These are phyloP conservation scores for Camelus bactrianus DNA, from an alignment of 2,113 vertebrate species.

Conservation along the genomic window DNA sequence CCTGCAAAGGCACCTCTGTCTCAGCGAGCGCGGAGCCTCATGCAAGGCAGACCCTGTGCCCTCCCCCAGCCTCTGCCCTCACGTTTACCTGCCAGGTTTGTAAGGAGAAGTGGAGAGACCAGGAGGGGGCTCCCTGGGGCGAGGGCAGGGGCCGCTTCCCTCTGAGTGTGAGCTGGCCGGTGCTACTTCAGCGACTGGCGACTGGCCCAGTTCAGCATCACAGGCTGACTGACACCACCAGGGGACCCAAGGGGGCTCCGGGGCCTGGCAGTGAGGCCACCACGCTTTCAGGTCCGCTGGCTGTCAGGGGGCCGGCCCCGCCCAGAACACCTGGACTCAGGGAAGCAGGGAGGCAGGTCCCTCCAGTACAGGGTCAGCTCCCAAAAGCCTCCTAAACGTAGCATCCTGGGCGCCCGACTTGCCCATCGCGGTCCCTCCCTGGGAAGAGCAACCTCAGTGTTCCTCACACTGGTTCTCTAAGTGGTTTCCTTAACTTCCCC, in stretches of 20 bases:
- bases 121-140: too few relatives aligned
- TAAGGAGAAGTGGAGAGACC: neutral
- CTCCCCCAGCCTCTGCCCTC: neutral
- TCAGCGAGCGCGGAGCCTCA: too few relatives aligned
- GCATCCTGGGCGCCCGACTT: rapidly evolving
- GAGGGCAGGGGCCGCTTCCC: too few relatives aligned
- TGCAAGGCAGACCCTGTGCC: too few relatives aligned
- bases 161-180: too few relatives aligned
- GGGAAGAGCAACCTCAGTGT: neutral
- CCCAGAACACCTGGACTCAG: neutral
- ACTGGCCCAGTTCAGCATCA: neutral
- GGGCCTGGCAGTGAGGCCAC: neutral
- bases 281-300: neutral
- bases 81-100: neutral
- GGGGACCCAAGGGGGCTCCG: neutral
- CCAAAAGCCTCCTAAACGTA: neutral
- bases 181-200: too few relatives aligned
- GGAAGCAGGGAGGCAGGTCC: neutral
- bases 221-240: neutral
- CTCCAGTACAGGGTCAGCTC: rapidly evolving
- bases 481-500: neutral
- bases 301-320: neutral
- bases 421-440: rapidly evolving
- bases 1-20: neutral
- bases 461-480: neutral